These are phyloP conservation scores for Oscheius sp. DNA, from an alignment of 2,888 invertebrate genomes.

Conservation along the genomic window DNA sequence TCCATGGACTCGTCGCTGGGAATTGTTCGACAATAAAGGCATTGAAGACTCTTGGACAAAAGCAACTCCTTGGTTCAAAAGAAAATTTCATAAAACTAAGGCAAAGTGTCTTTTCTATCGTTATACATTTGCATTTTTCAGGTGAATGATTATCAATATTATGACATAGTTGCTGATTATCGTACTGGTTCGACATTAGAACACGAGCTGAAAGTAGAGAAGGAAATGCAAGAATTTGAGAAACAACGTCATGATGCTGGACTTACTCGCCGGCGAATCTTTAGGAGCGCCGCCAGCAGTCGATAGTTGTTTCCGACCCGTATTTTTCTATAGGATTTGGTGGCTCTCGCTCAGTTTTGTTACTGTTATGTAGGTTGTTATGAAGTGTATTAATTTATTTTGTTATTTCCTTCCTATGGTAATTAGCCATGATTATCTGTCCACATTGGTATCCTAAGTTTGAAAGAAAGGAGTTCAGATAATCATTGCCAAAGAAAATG, in stretches of 20 bases:
- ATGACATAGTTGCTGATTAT: constrained; percentile 67
- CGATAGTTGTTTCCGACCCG: constrained; percentile 7
- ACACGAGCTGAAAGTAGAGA: constrained; percentile 60
- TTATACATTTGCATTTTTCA: constrained; percentile 24
- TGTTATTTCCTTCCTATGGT: not conserved
- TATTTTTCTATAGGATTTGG: constrained; percentile 4
- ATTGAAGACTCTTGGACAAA: constrained; percentile 69
- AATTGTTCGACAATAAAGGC: constrained; percentile 62
- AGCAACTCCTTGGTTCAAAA: constrained; percentile 68
- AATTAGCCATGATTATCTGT: not conserved
- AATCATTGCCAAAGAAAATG: not conserved
- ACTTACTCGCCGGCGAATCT: constrained; percentile 63
- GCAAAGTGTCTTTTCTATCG: constrained; percentile 27
- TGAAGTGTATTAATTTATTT: not conserved
- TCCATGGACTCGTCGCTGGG: constrained; percentile 92
- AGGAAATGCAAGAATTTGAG: constrained; percentile 54
- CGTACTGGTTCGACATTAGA: constrained; percentile 62
- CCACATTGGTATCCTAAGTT: not conserved
- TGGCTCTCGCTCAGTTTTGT: not conserved
- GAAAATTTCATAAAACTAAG: constrained; percentile 66
- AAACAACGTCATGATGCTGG: constrained; percentile 63
- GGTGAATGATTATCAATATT: constrained; percentile 66
- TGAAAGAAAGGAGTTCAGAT: not conserved
- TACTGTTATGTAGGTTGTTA: constrained; percentile 20
- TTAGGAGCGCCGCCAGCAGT: constrained; percentile 60